Base-by-base conservation (phyloP, 1,140 invertebrate genomes). In the Megathymus violae region DNA sequence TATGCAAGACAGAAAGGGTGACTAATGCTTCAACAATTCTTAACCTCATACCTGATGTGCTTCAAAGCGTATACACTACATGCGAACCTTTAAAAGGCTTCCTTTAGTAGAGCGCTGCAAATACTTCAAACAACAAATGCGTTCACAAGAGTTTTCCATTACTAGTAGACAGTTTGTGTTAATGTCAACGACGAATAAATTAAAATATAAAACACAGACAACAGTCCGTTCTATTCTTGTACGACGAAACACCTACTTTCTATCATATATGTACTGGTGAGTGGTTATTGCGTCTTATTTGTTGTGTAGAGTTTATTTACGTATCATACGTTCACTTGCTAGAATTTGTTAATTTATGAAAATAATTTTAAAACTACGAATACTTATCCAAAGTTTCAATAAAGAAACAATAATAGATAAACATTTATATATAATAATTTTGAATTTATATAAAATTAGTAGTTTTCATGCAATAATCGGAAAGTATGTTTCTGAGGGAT, bases 81-180 rank as follows among this genome's bases (percentile, higher is more conserved):
- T 56, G 43, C 15, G 50, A 62, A 40, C 50, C 52, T 58, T 58
- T 44, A n/a, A 58, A 58, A 58, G 52, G 52, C 25, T 58, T 58
- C 40, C 22, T 41, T 58, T 34, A 58, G 52, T 56, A 56, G 51
- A 56, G 38, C 52, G 52, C 27, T 25, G 38, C 48, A 52, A 52
- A 43, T 19, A 34, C 52, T 44, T 44, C 15, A 34, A 58, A 27
- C 27, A 58, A 58, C 40, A 25, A 56, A 41, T 44, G 41, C 41
- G 58, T 62, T 44, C 48, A 75, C 71, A 74, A 61, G 61, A 58
- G 52, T 72, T 69, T 67, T 67, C 69, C 72, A 75, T 75, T 68
- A 69, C 54, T 66, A 59, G 54, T 38, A 25, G 22, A 50, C 40
- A 43, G 47, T 44, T 63, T 52, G 16, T 36, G 14, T 44, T 19